Percentiles rank a stretch among this genome's conserved stretches.
Evolutionary conservation across 2,113 vertebrate genomes (phyloP).

Genomic region (Melospiza melodia): DNA sequence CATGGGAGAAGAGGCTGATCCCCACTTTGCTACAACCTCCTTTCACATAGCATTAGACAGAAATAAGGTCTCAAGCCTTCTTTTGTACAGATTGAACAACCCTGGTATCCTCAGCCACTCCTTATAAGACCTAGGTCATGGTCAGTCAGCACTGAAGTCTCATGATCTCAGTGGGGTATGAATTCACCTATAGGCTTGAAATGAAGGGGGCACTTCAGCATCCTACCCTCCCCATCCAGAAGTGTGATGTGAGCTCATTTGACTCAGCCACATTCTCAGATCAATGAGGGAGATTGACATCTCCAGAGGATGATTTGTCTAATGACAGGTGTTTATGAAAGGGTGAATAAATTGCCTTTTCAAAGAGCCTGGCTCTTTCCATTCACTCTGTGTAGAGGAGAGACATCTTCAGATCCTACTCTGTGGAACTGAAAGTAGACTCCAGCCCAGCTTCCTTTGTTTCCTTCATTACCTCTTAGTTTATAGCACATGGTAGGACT

Average conservation of each 20-base stretch:
- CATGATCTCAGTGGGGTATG: not conserved
- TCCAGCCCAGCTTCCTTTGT: not conserved
- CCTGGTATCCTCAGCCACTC: not conserved
- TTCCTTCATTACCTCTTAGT: not conserved
- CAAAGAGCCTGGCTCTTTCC: not conserved
- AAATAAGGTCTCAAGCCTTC: not conserved
- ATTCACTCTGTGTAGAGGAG: not conserved
- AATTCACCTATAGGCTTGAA: not conserved
- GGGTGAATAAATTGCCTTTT: not conserved
- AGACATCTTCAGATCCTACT: not conserved
- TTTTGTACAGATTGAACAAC: not conserved
- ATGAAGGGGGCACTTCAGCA: fast-evolving
- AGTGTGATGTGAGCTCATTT: not conserved
- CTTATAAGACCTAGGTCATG: too few relatives aligned
- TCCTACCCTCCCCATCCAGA: not conserved
- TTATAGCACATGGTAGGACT: not conserved
- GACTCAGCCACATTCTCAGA: not conserved
- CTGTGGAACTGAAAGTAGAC: not conserved
- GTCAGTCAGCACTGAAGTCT: not conserved
- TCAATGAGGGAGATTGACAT: not conserved
- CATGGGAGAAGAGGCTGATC: not conserved
- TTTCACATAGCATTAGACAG: not conserved
- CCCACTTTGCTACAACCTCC: fast-evolving
- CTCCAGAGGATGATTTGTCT: not conserved
- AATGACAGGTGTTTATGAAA: not conserved